Conservation (phyloP, 2,888 invertebrate genomes). For the Luperina testacea region DNA sequence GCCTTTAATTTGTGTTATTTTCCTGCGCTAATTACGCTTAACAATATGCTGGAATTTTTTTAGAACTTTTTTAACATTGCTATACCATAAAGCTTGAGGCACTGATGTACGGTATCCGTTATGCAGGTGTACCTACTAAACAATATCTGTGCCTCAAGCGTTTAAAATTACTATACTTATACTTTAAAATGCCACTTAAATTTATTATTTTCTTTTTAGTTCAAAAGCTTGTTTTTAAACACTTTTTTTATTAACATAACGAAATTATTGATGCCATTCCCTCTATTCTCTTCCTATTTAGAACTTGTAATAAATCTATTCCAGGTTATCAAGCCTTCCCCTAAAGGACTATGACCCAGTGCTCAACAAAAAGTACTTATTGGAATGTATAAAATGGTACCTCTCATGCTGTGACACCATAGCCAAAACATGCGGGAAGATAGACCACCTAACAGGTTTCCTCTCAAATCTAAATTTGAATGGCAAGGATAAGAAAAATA, state of each 20-base stretch:
- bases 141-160: no score
- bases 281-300: background rate
- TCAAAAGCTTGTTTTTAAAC: no score
- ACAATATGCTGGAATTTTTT: background rate
- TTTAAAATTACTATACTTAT: no score
- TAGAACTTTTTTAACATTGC: background rate
- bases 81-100: no score
- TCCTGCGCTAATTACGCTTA: background rate
- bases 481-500: conserved; percentile 55
- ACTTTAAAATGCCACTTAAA: no score
- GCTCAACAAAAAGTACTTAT: conserved; percentile 92
- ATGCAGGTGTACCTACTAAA: no score
- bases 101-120: no score
- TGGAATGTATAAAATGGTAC: conserved; percentile 93
- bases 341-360: conserved; percentile 91
- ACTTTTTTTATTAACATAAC: background rate
- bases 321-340: conserved; percentile 91
- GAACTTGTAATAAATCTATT: conserved; percentile 59
- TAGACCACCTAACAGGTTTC: conserved; percentile 61
- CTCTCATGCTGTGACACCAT: conserved; percentile 90
- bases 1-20: background rate
- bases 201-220: no score
- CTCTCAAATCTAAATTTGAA: conserved; percentile 62
- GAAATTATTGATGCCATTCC: background rate
- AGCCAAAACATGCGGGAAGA: conserved; percentile 63